phyloP scores from a whole-genome alignment of 1,140 invertebrate species.

The Drosophila punjabiensis region DNA sequence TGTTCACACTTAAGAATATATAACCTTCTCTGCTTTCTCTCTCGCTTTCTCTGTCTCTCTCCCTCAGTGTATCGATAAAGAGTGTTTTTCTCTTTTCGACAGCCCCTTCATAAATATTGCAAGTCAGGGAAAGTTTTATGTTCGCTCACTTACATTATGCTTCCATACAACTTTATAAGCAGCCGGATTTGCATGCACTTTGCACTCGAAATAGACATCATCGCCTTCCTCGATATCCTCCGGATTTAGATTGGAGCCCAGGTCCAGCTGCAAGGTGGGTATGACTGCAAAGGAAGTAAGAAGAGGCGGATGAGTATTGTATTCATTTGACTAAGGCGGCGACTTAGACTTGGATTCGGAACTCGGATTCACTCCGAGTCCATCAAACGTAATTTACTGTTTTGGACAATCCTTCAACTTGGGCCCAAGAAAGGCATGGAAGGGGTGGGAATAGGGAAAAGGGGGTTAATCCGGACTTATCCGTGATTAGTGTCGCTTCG shows the following conservation, averaged over 20 bases:
- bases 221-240: constrained; percentile 95
- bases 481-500: constrained; percentile 79
- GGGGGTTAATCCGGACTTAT: constrained; percentile 81
- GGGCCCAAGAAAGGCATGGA: constrained; percentile 24
- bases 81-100: background rate
- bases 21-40: background rate
- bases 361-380: constrained; percentile 23
- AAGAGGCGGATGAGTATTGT: constrained; percentile 33
- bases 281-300: constrained; percentile 88
- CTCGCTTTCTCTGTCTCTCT: background rate
- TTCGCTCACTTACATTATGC: constrained; percentile 92
- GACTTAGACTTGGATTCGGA: constrained; percentile 37
- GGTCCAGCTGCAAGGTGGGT: constrained; percentile 90
- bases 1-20: constrained; percentile 9
- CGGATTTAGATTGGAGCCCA: constrained; percentile 94
- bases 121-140: constrained; percentile 38
- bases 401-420: constrained; percentile 33
- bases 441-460: constrained; percentile 44
- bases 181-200: constrained; percentile 93
- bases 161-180: constrained; percentile 96
- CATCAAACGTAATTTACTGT: constrained; percentile 67
- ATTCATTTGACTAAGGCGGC: constrained; percentile 34
- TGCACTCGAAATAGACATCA: constrained; percentile 96
- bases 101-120: constrained; percentile 53
- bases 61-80: background rate